Base-by-base conservation (phyloP, 2,113 vertebrate genomes). In the Climacteris rufus region DNA sequence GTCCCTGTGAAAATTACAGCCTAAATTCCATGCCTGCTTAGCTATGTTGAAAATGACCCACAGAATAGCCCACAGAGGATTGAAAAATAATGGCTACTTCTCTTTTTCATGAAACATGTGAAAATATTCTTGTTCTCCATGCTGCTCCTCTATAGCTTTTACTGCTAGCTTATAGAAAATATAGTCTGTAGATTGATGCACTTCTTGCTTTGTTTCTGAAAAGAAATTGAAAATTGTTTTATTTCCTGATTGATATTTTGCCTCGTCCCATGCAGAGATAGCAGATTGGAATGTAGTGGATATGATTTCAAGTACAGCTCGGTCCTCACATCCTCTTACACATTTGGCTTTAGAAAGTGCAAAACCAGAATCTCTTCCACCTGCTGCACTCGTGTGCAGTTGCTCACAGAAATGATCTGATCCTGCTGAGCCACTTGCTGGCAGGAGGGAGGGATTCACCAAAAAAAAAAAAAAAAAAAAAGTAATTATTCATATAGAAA, bases 1-100 rank as follows among this genome's bases (percentile, higher is more conserved):
- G 45, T 76, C 78, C 33, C 63, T 76, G 33, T 90, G 84, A 87
- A 95, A 96, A 94, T 76, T 69, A 42, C 89, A 84, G 57, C 65
- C 57, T 87, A 25, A 84, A 79, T 78, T 89, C 94, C 37, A 14
- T 42, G 78, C 74, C 65, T 92, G 47, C 61, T 84, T 91, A 82
- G 81, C 87, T 79, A 18, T 39, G 37, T 60, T 95, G 87, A 49
- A 87, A 87, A 93, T 79, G 40, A 31, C 64, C 74, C 37, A 7
- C 37, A 53, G 80, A 81, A 44, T 69, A 42, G 45, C 35, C 79
- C 47, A 49, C 40, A 76, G 85, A 92, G 75, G n/a, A 80, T 3
- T 92, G 90, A 83, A 88, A 89, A 90, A 83, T 90, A 85, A 88
- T 50, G 54, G 23, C 57, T 88, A 18, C 37, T 93, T 79, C 56